Base-by-base conservation (phyloP, 1,140 invertebrate species). In the Leptinotarsa texana region DNA sequence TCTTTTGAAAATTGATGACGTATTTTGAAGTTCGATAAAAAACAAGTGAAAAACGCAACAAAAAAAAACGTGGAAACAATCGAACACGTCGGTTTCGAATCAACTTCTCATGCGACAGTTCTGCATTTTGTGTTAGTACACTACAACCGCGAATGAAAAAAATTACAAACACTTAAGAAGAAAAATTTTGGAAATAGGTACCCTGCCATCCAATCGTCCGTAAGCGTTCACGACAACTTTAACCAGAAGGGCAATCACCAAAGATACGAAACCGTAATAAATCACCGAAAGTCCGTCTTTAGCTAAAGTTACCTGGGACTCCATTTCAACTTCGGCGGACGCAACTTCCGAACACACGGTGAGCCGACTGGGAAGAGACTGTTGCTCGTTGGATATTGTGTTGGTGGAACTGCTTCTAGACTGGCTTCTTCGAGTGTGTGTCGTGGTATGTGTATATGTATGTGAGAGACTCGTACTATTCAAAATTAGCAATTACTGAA, bases 401-500 rank as follows among this genome's bases (percentile, higher is more conserved):
- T 57, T 57, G 51, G 24, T 67, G 27, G 24, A 67, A 67, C 22
- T 24, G 24, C 65, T 67, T 67, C 65, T 24, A 67, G 65, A 27
- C 65, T 24, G 24, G 65, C 24, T 33, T 65, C 63, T 33, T 65
- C 63, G 63, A 65, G 63, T 21, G 63, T 13, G 21, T 22, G 27
- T 22, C 63, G 63, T 65, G 63, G 15, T 42, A 42, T 42, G 17
- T 22, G 27, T 65, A 13, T 57, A 3, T 65, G 63, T 65, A 65
- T 65, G 22, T 74, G 49, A 69, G 49, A 69, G 17, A 22, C 47
- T 33, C 48, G 47, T 57, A 48, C 51, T 68, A 65, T 74, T 77
- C 72, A 68, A 77, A 75, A 72, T 75, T 79, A 68, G 74, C 78
- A 77, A 78, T 76, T 69, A 80, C 79, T 78, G 77, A 80, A 80